Percentiles rank a stretch among this genome's conserved stretches.
Conservation (phyloP, 2,797 vertebrate species). For the Zenarchopterus dispar region DNA sequence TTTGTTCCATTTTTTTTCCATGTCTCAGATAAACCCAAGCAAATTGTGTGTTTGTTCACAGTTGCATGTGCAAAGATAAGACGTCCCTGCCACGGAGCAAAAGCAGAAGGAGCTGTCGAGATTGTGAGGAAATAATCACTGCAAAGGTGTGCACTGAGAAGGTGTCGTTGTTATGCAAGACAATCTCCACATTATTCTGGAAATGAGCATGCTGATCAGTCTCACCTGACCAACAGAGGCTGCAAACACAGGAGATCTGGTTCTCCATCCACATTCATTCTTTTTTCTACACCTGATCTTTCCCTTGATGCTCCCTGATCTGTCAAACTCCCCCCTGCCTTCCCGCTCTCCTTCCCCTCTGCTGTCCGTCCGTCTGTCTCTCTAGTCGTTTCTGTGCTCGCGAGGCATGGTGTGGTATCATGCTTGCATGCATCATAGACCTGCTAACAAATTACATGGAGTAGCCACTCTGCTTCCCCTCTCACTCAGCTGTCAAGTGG, state of each 20-base stretch:
- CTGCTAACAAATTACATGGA: conserved; percentile 82
- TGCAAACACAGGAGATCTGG: conserved; percentile 6
- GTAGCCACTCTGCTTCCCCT: conserved; percentile 80
- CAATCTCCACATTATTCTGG: not conserved
- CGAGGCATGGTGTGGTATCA: conserved; percentile 68
- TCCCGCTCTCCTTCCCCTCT: conserved; percentile 19
- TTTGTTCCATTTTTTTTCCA: conserved; percentile 66
- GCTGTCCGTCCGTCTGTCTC: conserved; percentile 28
- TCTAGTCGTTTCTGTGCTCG: conserved; percentile 49
- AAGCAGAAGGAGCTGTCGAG: conserved; percentile 49
- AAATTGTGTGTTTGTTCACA: conserved; percentile 57
- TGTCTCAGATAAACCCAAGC: conserved; percentile 51
- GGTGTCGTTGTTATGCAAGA: conserved; percentile 38
- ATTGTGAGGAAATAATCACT: conserved; percentile 38
- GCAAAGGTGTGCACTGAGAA: conserved; percentile 9
- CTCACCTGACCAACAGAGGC: conserved; percentile 13
- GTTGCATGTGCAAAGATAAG: conserved; percentile 45
- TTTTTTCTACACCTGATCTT: conserved; percentile 44
- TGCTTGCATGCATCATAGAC: conserved; percentile 80
- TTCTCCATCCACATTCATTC: conserved; percentile 39
- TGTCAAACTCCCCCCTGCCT: conserved; percentile 47
- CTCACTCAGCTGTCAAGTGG: conserved; percentile 84
- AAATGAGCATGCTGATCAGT: conserved; percentile 5
- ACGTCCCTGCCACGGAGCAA: conserved; percentile 57
- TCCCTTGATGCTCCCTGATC: conserved; percentile 57